These are phyloP conservation scores for Nemoura dubitans DNA, from an alignment of 2,888 invertebrate genomes.

Conservation along the genomic window DNA sequence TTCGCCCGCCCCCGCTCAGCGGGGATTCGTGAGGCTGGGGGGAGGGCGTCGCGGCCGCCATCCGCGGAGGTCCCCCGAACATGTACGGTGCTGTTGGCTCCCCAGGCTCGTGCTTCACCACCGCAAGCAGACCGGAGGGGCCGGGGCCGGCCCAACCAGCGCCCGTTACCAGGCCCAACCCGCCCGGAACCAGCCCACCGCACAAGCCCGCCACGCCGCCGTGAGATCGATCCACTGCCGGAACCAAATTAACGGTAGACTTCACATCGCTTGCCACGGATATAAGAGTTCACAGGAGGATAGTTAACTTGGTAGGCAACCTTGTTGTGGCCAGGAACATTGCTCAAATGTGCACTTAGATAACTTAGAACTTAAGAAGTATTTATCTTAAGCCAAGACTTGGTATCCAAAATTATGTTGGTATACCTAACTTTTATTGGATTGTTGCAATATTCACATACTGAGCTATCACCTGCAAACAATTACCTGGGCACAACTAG, in stretches of 20 bases:
- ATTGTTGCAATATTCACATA: too few relatives aligned
- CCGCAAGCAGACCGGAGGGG: constrained; percentile 20
- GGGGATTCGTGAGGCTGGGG: constrained; percentile 47
- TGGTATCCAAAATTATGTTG: too few relatives aligned
- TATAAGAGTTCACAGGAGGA: too few relatives aligned
- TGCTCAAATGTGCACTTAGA: too few relatives aligned
- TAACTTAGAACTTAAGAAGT: too few relatives aligned
- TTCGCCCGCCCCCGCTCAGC: constrained; percentile 45
- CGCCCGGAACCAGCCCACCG: constrained; percentile 8
- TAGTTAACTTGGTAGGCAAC: too few relatives aligned
- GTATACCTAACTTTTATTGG: too few relatives aligned
- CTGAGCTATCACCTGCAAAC: too few relatives aligned
- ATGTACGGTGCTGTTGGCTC: constrained; percentile 57
- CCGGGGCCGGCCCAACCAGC: constrained; percentile 39
- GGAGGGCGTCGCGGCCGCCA: constrained; percentile 36
- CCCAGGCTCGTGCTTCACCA: constrained; percentile 50
- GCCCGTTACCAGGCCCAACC: background rate
- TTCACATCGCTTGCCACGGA: too few relatives aligned
- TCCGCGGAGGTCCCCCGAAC: constrained; percentile 15
- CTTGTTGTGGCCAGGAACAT: too few relatives aligned
- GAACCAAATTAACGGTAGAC: background rate
- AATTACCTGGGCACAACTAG: too few relatives aligned
- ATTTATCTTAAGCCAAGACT: too few relatives aligned
- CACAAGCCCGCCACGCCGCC: constrained; percentile 24
- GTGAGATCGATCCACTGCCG: background rate